Conservation (phyloP, 2,888 invertebrate species). For the Yponomeuta evonymella region DNA sequence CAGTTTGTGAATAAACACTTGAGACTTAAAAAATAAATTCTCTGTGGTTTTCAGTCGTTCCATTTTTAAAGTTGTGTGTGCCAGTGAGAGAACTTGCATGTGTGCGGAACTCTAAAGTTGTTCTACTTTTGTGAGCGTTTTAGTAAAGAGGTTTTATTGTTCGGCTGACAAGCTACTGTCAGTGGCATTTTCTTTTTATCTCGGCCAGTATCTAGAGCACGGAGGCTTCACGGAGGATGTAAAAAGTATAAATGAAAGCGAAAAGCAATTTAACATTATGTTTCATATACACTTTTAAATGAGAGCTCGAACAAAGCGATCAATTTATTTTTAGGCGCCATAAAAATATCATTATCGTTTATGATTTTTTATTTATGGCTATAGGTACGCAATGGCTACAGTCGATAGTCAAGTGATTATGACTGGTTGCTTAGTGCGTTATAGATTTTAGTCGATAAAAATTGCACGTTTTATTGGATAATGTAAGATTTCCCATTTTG, state of each 20-base stretch:
- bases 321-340: neutral
- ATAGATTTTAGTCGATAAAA: too few relatives aligned
- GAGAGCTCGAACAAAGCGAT: neutral
- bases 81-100: neutral
- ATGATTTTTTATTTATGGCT: too few relatives aligned
- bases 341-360: too few relatives aligned
- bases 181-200: neutral
- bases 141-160: neutral
- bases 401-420: too few relatives aligned
- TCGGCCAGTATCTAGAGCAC: neutral
- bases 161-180: conserved; percentile 1
- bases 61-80: conserved; percentile 2
- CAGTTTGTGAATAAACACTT: neutral
- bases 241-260: neutral
- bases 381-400: too few relatives aligned
- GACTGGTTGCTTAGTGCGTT: too few relatives aligned
- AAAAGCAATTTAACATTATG: neutral
- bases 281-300: neutral
- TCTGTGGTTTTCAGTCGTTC: neutral
- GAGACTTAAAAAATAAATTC: neutral
- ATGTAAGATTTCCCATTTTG: neutral
- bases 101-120: neutral
- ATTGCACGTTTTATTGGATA: too few relatives aligned
- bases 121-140: conserved; percentile 3
- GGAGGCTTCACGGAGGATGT: neutral